Evolutionary conservation across 2,797 vertebrate genomes (phyloP).

Genomic region (Sarcophilus harrisii): DNA sequence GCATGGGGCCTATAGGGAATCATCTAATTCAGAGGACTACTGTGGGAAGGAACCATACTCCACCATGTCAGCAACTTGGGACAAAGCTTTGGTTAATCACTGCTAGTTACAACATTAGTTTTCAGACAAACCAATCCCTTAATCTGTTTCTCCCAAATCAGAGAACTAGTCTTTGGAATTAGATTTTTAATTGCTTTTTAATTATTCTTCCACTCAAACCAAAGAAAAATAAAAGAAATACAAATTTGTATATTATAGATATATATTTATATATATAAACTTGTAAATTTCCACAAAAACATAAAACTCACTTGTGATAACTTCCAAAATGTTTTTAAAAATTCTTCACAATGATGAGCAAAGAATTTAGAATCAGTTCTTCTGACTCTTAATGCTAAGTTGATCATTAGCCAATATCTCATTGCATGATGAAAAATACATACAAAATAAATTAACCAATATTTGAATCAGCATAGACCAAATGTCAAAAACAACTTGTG

Average conservation of each 20-base stretch:
- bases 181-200: not conserved
- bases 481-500: not conserved
- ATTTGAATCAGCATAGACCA: not conserved
- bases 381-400: slow-evolving; percentile 22
- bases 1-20: not conserved
- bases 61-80: not conserved
- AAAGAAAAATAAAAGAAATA: not conserved
- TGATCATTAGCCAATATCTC: slow-evolving; percentile 8
- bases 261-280: not conserved
- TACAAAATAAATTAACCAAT: not conserved
- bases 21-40: not conserved
- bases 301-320: not conserved
- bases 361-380: slow-evolving; percentile 4
- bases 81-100: not conserved
- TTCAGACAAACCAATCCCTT: not conserved
- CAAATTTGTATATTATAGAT: not conserved
- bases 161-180: not conserved
- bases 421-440: slow-evolving; percentile 21
- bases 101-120: not conserved
- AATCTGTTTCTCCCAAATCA: not conserved
- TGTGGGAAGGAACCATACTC: not conserved
- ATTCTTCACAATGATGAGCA: not conserved
- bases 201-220: not conserved
- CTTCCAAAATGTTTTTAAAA: not conserved
- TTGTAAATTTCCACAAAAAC: not conserved